Evolutionary conservation across 2,797 vertebrate genomes (phyloP), one percentile per base, ranked within the genome.

Genomic region (Pachyuromys duprasi): DNA sequence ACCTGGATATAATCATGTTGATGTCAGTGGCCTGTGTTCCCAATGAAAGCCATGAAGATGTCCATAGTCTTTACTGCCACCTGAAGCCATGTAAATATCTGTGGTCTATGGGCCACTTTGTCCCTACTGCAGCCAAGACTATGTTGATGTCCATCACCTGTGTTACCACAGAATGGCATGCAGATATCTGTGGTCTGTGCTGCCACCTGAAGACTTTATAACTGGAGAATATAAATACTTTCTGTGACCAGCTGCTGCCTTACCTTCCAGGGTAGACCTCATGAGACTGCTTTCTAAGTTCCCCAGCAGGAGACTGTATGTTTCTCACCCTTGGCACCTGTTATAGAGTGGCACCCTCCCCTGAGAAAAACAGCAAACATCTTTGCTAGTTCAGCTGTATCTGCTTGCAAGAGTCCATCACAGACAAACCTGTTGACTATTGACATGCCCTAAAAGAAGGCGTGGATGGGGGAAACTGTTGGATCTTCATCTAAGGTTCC

Each of bases 261-360:
- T 83, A 33, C 11, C 5, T 31, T 57, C 2, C 8, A 67, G 8
- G 18, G 3, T 57, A 36, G 5, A 39, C 9, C 14, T 63, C 17
- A 6, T 0, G 26, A 2, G 74, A 22, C 74, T 53, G 60, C 39
- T 84, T 65, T 24, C 11, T 6, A 2, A 28, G 11, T 11, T 22
- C n/a, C n/a, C 18, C 82, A 67, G 11, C 39, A 12, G 4, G 11
- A 49, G 4, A 5, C 2, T 18, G 1, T 4, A 5, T 12, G 2
- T 31, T 74, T 69, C 28, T 39, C 8, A 0, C 14, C 11, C 1
- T 20, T 60, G 7, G n/a, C 12, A 45, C 17, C 62, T 33, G 62
- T 45, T 33, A 18, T 18, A 82, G 57, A 63, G 36, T 31, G 8
- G 39, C 3, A 15, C 67, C 45, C 42, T 65, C 39, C 63, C 67